phyloP scores from a whole-genome alignment of 2,797 vertebrate genomes.

The Sebastes hubbsi region DNA sequence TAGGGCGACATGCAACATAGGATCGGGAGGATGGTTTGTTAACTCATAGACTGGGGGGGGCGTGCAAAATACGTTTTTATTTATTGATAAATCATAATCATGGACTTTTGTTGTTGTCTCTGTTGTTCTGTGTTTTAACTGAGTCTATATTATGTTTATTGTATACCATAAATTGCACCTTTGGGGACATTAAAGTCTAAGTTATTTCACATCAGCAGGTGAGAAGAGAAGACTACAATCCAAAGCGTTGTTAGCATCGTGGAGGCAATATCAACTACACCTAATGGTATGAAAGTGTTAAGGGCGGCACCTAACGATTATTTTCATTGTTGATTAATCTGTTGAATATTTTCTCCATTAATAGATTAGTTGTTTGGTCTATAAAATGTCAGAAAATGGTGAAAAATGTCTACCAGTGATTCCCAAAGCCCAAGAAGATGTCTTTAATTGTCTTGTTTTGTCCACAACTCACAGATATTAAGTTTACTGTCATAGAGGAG shows the following conservation, averaged over 20 bases:
- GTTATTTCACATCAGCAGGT: constrained; percentile 34
- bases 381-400: no score
- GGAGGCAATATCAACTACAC: neutral
- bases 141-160: neutral
- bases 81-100: neutral
- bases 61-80: neutral
- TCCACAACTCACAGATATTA: no score
- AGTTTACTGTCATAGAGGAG: no score
- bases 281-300: neutral
- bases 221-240: constrained; percentile 15
- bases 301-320: rapidly evolving
- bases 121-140: neutral
- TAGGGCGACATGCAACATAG: neutral
- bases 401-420: rapidly evolving
- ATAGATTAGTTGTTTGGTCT: no score
- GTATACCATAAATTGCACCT: neutral
- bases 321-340: no score
- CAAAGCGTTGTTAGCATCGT: neutral
- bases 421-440: no score
- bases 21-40: neutral
- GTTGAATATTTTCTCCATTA: no score
- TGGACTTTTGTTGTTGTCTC: neutral
- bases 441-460: no score
- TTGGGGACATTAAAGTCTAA: neutral
- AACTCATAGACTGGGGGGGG: neutral